Percentiles rank a stretch among this genome's conserved stretches.
phyloP scores from a whole-genome alignment of 2,888 invertebrate species.

The Tethea ocularis region DNA sequence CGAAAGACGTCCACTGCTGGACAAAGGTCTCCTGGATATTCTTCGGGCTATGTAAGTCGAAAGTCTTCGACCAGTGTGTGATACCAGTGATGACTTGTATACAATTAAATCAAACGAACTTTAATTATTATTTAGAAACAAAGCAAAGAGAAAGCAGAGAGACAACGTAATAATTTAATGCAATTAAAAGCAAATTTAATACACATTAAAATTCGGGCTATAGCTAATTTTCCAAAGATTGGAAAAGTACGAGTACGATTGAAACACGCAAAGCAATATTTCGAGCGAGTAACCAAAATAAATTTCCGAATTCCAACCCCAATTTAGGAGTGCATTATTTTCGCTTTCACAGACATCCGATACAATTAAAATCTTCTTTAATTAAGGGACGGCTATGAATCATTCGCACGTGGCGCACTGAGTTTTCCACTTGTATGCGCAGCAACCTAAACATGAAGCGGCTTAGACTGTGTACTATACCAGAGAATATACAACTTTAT shows the following conservation, averaged over 20 bases:
- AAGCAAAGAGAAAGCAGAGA: too few species aligned
- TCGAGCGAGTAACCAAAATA: constrained; percentile 69
- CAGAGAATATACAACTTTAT: constrained; percentile 59
- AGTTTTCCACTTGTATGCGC: constrained; percentile 80
- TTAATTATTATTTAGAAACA: too few species aligned
- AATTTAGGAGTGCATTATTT: constrained; percentile 84
- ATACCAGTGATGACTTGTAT: too few species aligned
- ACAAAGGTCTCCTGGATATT: too few species aligned
- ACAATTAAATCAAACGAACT: constrained; percentile 12
- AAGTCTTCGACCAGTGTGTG: too few species aligned
- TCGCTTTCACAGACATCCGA: constrained; percentile 84
- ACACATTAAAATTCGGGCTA: constrained; percentile 16
- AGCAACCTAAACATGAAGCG: constrained; percentile 57
- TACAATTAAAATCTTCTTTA: constrained; percentile 85
- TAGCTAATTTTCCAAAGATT: constrained; percentile 48
- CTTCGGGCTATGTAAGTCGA: too few species aligned
- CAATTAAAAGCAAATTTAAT: not conserved
- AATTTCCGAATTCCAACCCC: constrained; percentile 77
- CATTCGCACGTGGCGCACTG: constrained; percentile 84
- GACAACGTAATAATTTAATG: not conserved
- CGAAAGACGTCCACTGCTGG: too few species aligned
- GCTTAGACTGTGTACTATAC: constrained; percentile 43
- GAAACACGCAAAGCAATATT: constrained; percentile 75
- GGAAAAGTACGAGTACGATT: constrained; percentile 42
- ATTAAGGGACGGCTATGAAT: constrained; percentile 83